These are phyloP conservation scores for Nymphalis c-album DNA, from an alignment of 2,888 invertebrate genomes.

Conservation along the genomic window DNA sequence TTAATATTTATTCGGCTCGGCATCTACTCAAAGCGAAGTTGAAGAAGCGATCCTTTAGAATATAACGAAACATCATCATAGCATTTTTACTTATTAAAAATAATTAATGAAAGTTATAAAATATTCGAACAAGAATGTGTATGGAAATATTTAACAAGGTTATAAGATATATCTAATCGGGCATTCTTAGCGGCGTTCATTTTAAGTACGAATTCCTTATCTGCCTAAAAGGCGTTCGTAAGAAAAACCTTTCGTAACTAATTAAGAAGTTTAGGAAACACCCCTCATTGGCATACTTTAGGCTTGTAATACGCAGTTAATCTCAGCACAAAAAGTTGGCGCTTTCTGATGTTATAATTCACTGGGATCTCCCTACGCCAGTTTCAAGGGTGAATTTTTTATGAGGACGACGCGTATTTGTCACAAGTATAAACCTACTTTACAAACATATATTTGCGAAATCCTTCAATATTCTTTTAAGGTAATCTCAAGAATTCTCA, in stretches of 20 bases:
- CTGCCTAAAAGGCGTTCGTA: conserved; percentile 32
- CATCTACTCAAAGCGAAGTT: conserved; percentile 2
- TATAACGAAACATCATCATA: background rate
- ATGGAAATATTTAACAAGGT: conserved; percentile 18
- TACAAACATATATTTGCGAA: conserved; percentile 4
- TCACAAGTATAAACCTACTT: conserved; percentile 49
- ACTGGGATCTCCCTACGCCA: conserved; percentile 59
- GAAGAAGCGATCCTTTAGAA: conserved; percentile 1
- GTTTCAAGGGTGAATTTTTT: conserved; percentile 72
- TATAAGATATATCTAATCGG: conserved; percentile 22
- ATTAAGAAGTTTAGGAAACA: conserved; percentile 71
- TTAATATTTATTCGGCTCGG: conserved; percentile 1
- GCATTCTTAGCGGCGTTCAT: conserved; percentile 19
- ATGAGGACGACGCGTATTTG: conserved; percentile 64
- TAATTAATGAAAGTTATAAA: background rate
- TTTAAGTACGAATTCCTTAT: conserved; percentile 30
- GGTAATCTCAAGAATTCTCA: conserved; percentile 2
- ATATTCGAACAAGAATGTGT: background rate
- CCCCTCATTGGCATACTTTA: conserved; percentile 74
- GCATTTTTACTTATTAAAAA: background rate
- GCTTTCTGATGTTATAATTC: conserved; percentile 71
- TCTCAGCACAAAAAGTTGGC: conserved; percentile 71
- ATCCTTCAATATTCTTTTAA: background rate
- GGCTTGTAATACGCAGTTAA: conserved; percentile 74
- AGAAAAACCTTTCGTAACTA: conserved; percentile 53